Conservation (phyloP, 2,888 invertebrate genomes). For the Ischnura elegans region DNA sequence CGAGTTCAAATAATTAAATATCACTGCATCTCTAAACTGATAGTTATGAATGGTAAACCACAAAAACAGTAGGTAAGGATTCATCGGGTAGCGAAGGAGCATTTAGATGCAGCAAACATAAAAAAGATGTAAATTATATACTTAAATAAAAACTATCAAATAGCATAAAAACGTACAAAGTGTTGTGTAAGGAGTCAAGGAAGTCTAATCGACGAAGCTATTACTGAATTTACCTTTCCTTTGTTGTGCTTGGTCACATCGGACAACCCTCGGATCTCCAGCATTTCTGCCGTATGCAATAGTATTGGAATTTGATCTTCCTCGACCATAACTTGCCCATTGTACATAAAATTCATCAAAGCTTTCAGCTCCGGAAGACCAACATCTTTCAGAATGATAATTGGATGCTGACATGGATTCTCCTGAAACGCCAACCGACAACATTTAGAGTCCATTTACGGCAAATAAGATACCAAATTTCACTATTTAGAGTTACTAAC, state of each 20-base stretch:
- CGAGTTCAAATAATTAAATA: no score
- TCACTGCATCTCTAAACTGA: no score
- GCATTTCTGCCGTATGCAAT: slow-evolving; percentile 75
- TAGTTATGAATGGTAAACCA: no score
- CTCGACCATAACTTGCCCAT: slow-evolving; percentile 74
- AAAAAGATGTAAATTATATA: no score
- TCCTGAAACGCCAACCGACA: slow-evolving; percentile 71
- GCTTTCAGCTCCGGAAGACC: slow-evolving; percentile 74
- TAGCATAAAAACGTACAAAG: no score
- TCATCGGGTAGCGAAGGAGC: no score
- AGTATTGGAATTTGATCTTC: slow-evolving; percentile 74
- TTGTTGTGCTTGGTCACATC: slow-evolving; percentile 70
- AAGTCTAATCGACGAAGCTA: not conserved
- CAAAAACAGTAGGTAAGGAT: no score
- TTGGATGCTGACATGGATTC: slow-evolving; percentile 75
- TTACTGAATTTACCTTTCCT: slow-evolving; percentile 15
- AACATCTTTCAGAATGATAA: slow-evolving; percentile 75
- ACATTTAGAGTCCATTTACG: not conserved
- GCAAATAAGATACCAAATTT: not conserved
- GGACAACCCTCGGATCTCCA: slow-evolving; percentile 74
- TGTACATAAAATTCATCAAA: slow-evolving; percentile 75
- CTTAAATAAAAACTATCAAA: no score
- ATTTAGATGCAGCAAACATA: no score
- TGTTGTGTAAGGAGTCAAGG: no score
- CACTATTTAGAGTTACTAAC: slow-evolving; percentile 68